A percentile compares a stretch with the other conserved stretches of the same genome.
Evolutionary conservation across 2,113 vertebrate species (phyloP).

Genomic region (Bagarius yarrelli): DNA sequence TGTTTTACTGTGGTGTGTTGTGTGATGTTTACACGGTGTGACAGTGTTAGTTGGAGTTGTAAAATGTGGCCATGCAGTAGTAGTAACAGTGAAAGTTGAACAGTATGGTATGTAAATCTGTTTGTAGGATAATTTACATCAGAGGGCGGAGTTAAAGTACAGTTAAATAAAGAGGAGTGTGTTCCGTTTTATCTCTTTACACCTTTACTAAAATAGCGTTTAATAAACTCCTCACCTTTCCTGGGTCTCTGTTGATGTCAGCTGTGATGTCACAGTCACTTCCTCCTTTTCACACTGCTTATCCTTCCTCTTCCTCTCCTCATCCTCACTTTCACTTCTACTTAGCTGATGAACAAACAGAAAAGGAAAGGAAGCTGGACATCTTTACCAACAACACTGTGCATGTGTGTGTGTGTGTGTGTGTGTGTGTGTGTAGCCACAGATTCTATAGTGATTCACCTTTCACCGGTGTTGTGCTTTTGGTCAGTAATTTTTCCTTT

Average conservation of each 20-base stretch:
- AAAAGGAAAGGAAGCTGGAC: neutral
- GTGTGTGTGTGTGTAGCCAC: too few species aligned
- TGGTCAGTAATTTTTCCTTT: too few species aligned
- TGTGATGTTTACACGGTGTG: too few species aligned
- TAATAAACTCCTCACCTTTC: slow-evolving; percentile 6
- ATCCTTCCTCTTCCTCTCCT: neutral
- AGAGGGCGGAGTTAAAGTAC: neutral
- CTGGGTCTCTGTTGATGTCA: neutral
- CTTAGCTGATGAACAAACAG: neutral
- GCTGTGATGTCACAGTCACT: slow-evolving; percentile 7
- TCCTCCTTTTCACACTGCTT: neutral
- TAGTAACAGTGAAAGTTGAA: neutral
- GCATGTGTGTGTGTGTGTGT: neutral
- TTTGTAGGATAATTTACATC: neutral
- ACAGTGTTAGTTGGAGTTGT: neutral
- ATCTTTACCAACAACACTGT: neutral
- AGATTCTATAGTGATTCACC: too few species aligned
- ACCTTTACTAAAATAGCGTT: neutral
- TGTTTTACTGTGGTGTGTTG: too few species aligned
- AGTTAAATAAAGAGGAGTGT: neutral
- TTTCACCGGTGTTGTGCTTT: too few species aligned
- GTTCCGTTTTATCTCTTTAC: neutral
- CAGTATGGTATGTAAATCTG: neutral
- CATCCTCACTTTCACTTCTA: neutral
- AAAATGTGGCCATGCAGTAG: neutral